phyloP scores from a whole-genome alignment of 2,888 invertebrate genomes.

The Unio pictorum region DNA sequence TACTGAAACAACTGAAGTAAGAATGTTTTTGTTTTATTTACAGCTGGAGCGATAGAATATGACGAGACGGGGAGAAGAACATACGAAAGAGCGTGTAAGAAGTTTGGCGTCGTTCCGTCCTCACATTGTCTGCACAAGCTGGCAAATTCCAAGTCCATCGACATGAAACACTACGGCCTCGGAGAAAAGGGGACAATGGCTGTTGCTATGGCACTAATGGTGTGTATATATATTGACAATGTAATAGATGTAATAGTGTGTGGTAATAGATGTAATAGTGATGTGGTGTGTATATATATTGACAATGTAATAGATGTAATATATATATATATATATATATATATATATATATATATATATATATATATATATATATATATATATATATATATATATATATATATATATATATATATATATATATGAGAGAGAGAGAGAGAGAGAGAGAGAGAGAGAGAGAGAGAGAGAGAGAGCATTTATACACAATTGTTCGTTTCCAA shows the following conservation, averaged over 20 bases:
- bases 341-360: no score
- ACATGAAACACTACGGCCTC: slow-evolving; percentile 61
- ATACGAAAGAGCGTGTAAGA: slow-evolving; percentile 61
- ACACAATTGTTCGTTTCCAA: background rate
- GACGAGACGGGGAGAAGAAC: slow-evolving; percentile 63
- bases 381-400: background rate
- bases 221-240: slow-evolving; percentile 13
- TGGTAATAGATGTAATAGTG: no score
- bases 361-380: background rate
- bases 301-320: no score
- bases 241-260: no score
- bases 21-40: slow-evolving; percentile 5
- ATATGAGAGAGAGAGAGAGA: background rate
- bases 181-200: slow-evolving; percentile 63
- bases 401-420: background rate
- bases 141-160: slow-evolving; percentile 43
- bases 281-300: no score
- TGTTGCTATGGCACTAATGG: slow-evolving; percentile 63
- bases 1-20: background rate
- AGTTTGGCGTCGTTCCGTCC: slow-evolving; percentile 54
- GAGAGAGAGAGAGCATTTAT: background rate
- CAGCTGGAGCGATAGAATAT: slow-evolving; percentile 46
- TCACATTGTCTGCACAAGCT: slow-evolving; percentile 56
- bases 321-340: no score
- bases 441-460: no score